Evolutionary conservation across 2,888 invertebrate genomes (phyloP).

Genomic region (Linyphia triangularis): DNA sequence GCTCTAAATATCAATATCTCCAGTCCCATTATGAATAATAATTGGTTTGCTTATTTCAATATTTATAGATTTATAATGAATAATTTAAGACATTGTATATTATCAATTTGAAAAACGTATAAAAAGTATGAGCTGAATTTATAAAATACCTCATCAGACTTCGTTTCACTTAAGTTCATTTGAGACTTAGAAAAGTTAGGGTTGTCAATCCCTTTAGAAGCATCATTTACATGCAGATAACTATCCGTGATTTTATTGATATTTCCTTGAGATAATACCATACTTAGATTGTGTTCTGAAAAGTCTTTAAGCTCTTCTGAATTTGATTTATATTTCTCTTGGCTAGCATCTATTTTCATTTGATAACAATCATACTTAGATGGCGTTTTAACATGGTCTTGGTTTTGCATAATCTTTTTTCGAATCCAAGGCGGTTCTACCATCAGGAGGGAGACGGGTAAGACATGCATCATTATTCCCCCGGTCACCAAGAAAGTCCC

Average conservation of each 20-base stretch:
- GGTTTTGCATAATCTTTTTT: not conserved
- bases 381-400: not conserved
- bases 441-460: constrained; percentile 46
- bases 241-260: not conserved
- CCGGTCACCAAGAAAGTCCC: constrained; percentile 50
- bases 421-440: constrained; percentile 55
- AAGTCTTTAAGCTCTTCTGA: not conserved
- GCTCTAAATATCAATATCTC: too few species aligned
- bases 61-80: not conserved
- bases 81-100: too few species aligned
- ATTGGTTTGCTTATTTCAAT: not conserved
- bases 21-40: too few species aligned
- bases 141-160: constrained; percentile 12
- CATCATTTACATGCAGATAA: not conserved
- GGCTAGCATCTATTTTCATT: not conserved
- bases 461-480: constrained; percentile 36
- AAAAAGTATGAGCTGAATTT: too few species aligned
- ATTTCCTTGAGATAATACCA: not conserved
- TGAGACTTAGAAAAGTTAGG: constrained; percentile 6
- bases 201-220: constrained; percentile 4
- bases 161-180: not conserved
- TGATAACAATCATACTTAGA: not conserved
- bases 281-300: too few species aligned
- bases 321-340: not conserved
- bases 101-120: too few species aligned